A percentile compares a stretch with the other conserved stretches of the same genome.
phyloP scores from a whole-genome alignment of 2,113 vertebrate species.

The Desmodus rotundus region DNA sequence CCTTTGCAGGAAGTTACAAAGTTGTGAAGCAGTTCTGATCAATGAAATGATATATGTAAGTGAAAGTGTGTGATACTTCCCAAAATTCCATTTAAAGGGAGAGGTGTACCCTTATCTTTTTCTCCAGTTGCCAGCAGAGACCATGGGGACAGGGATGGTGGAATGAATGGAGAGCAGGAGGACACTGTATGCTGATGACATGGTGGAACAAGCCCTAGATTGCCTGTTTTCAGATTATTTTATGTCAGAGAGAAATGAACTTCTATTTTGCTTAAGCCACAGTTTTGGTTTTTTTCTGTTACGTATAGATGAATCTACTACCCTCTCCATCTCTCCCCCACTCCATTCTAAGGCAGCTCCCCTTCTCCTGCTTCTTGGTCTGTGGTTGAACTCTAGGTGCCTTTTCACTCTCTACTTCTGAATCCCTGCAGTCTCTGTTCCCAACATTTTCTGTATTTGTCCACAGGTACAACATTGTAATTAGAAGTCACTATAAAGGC shows the following conservation, averaged over 20 bases:
- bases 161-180: neutral
- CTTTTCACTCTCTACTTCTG: neutral
- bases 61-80: neutral
- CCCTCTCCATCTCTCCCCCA: accelerated
- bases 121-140: neutral
- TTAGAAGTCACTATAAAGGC: neutral
- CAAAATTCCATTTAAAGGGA: neutral
- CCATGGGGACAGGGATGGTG: neutral
- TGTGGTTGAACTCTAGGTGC: neutral
- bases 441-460: neutral
- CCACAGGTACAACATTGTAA: neutral
- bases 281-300: neutral
- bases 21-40: neutral
- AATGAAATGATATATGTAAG: neutral
- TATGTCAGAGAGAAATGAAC: neutral
- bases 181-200: neutral
- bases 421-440: neutral
- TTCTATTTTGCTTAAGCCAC: neutral
- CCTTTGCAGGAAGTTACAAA: neutral
- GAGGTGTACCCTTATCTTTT: neutral
- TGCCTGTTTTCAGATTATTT: conserved; percentile 6
- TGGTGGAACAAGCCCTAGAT: neutral
- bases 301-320: neutral
- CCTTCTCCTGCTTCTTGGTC: neutral
- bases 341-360: neutral